Conservation (phyloP, 2,797 vertebrate species). For the Pampus argenteus region DNA sequence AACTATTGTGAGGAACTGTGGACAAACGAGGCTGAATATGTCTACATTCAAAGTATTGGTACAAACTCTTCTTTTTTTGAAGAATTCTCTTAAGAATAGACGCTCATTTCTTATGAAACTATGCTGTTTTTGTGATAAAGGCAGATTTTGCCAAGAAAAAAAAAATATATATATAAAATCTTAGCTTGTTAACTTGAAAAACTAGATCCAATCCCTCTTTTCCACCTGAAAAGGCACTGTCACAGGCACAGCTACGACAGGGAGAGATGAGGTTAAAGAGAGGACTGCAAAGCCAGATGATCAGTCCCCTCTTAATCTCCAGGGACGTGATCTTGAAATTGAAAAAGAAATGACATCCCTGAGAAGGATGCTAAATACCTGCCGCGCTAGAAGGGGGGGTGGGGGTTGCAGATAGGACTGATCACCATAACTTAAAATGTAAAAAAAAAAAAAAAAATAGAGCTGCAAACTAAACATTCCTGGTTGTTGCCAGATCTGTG, state of each 20-base stretch:
- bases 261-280: constrained; percentile 33
- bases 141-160: constrained; percentile 4
- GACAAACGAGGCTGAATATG: not conserved
- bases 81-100: not conserved
- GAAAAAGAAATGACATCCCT: constrained; percentile 48
- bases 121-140: not conserved
- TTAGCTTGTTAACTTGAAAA: constrained; percentile 9
- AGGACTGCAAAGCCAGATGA: constrained; percentile 35
- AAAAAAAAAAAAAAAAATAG: constrained; percentile 2
- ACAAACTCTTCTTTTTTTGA: not conserved
- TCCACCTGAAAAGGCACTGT: constrained; percentile 10
- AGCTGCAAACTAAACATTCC: not conserved
- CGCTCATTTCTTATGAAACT: not conserved
- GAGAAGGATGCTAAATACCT: constrained; percentile 54
- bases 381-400: not conserved
- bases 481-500: constrained; percentile 7
- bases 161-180: not conserved
- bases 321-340: constrained; percentile 38
- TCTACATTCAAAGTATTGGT: not conserved
- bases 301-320: constrained; percentile 33
- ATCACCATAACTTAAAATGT: not conserved
- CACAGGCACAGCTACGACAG: constrained; percentile 18
- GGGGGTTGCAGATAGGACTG: not conserved
- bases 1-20: no score
- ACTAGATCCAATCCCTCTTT: constrained; percentile 5